Evolutionary conservation across 2,797 vertebrate genomes (phyloP), one percentile per base, ranked within the genome.

Genomic region (Furcifer pardalis): DNA sequence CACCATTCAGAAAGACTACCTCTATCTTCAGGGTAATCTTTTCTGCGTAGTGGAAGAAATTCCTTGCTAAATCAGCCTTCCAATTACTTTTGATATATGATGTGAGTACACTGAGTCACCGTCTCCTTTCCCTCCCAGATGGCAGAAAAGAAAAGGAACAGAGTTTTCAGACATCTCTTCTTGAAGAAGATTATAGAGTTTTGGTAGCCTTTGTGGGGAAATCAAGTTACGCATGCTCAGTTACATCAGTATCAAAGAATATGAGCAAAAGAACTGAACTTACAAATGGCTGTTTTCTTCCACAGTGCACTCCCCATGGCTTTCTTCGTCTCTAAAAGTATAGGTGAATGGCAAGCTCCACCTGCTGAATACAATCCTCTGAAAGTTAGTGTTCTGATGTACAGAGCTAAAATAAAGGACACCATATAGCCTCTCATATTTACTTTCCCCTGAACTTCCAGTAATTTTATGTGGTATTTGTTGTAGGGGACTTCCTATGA

Each of bases 131-230:
- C 1, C 15, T 42, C 71, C 19, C 35, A 42, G 13, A 65, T 0
- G 27, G 63, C 15, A 21, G 75, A 71, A 1, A 0, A 3, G 86
- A 75, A 23, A 84, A 80, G 52, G 37, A 60, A 40, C 1, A 15
- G 62, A 85, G 17, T 65, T 42, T 0, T 59, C 27, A 68, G 63
- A 79, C 42, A 2, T 37, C 78, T 79, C 69, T 74, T 44, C 71
- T 4, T 56, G 0, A 0, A 63, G 0, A 21, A 59, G 12, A 66
- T 80, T 2, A 35, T 3, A 60, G 25, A 60, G 12, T 10, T 75
- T 13, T 23, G 59, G 81, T 40, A 72, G 30, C 0, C 21, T 81
- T 66, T 84, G 27, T 21, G 63, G 52, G 79, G 56, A 63, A 9
- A 62, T 0, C 8, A 86, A 15, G 73, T 0, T 19, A 46, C n/a